These are phyloP conservation scores for Sinhomidia bicolor DNA, from an alignment of 2,888 invertebrate genomes.

Conservation along the genomic window DNA sequence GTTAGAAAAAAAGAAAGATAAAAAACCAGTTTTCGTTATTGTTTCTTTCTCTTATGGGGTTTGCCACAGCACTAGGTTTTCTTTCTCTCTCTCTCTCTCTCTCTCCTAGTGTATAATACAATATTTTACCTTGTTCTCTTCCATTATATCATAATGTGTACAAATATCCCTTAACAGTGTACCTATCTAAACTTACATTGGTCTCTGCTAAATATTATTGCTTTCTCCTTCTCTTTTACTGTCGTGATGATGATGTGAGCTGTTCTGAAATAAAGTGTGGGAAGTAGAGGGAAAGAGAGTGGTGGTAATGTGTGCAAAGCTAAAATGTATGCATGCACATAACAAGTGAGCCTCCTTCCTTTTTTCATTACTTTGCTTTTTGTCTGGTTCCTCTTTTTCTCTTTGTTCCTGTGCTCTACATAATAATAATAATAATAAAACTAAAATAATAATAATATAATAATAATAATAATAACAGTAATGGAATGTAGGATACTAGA, in stretches of 20 bases:
- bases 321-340: neutral
- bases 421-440: neutral
- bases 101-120: neutral
- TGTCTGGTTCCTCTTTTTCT: slow-evolving; percentile 13
- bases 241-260: neutral
- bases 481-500: slow-evolving; percentile 16
- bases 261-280: neutral
- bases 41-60: slow-evolving; percentile 33
- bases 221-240: neutral
- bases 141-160: no score
- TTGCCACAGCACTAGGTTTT: slow-evolving; percentile 20
- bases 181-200: neutral
- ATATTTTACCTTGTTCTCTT: no score
- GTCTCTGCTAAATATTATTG: neutral
- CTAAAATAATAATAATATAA: neutral
- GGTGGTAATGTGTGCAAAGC: neutral
- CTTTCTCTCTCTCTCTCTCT: neutral
- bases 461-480: neutral
- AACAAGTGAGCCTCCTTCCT: slow-evolving; percentile 47
- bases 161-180: neutral
- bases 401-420: slow-evolving; percentile 25
- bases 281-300: no score
- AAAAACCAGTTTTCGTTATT: slow-evolving; percentile 36
- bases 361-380: slow-evolving; percentile 54
- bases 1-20: neutral